Evolutionary conservation across 2,888 invertebrate species (phyloP).

Genomic region (Drosophila falleni): DNA sequence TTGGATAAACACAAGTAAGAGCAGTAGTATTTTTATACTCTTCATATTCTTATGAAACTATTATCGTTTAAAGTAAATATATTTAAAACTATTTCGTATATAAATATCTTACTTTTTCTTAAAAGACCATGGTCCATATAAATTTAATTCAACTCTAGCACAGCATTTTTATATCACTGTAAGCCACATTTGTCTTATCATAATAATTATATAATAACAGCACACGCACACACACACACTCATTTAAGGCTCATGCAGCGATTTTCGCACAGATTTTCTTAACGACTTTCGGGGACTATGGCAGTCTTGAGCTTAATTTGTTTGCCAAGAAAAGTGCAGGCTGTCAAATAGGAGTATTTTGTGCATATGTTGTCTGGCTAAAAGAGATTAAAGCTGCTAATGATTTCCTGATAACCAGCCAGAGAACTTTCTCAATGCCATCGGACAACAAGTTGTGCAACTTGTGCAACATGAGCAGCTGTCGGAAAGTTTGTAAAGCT

Average conservation of each 20-base stretch:
- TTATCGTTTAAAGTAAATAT: no score
- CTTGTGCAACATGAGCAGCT: slow-evolving; percentile 58
- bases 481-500: slow-evolving; percentile 39
- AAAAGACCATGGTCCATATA: not conserved
- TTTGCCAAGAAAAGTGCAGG: slow-evolving; percentile 50
- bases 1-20: no score
- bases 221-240: not conserved
- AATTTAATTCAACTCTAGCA: not conserved
- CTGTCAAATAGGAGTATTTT: slow-evolving; percentile 33
- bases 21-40: no score
- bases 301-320: slow-evolving; percentile 66
- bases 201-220: slow-evolving; percentile 58
- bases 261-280: slow-evolving; percentile 71
- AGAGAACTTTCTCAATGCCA: slow-evolving; percentile 9
- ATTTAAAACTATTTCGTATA: not conserved
- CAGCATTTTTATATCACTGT: not conserved
- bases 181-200: slow-evolving; percentile 18
- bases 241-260: slow-evolving; percentile 19
- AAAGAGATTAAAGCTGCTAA: slow-evolving; percentile 61
- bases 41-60: no score
- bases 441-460: slow-evolving; percentile 33
- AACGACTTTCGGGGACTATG: slow-evolving; percentile 61
- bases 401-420: slow-evolving; percentile 78
- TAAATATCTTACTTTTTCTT: not conserved
- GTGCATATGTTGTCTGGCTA: slow-evolving; percentile 61